Conservation (phyloP, 2,888 invertebrate species). For the Erebia palarica region DNA sequence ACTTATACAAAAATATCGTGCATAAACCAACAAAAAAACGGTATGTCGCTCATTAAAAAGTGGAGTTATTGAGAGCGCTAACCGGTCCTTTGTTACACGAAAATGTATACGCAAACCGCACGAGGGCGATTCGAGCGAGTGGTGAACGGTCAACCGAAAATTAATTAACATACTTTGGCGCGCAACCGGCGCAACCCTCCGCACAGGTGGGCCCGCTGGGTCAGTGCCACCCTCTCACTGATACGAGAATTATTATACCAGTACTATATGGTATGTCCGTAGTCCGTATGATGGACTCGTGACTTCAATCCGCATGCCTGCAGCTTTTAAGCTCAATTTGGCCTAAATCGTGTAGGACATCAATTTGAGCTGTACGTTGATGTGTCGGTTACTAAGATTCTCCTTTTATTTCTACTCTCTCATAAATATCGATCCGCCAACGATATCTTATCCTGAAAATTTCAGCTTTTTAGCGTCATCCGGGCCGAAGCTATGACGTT, state of each 20-base stretch:
- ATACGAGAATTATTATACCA: slow-evolving; percentile 46
- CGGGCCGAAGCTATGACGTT: no score
- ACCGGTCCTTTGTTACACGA: slow-evolving; percentile 65
- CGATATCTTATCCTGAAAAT: no score
- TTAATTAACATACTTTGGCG: slow-evolving; percentile 82
- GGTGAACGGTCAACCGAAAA: slow-evolving; percentile 79
- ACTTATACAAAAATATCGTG: slow-evolving; percentile 30
- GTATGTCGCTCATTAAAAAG: slow-evolving; percentile 42
- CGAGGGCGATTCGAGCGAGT: slow-evolving; percentile 72
- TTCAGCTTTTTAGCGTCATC: no score
- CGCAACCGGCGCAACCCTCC: slow-evolving; percentile 61
- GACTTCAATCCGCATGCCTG: neutral
- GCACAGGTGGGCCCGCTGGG: slow-evolving; percentile 53
- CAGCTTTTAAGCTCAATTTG: no score
- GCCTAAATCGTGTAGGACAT: no score
- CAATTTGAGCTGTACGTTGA: no score
- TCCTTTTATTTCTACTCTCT: no score
- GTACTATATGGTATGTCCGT: slow-evolving; percentile 2
- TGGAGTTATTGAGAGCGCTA: slow-evolving; percentile 47
- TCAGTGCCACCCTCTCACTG: slow-evolving; percentile 44
- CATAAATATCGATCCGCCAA: no score
- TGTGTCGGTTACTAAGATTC: no score
- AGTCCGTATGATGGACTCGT: neutral
- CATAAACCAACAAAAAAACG: slow-evolving; percentile 37
- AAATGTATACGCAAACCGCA: slow-evolving; percentile 76